Evolutionary conservation across 1,140 invertebrate species (phyloP), one percentile per base, ranked within the genome.

Genomic region (Drosophila pallidifrons): DNA sequence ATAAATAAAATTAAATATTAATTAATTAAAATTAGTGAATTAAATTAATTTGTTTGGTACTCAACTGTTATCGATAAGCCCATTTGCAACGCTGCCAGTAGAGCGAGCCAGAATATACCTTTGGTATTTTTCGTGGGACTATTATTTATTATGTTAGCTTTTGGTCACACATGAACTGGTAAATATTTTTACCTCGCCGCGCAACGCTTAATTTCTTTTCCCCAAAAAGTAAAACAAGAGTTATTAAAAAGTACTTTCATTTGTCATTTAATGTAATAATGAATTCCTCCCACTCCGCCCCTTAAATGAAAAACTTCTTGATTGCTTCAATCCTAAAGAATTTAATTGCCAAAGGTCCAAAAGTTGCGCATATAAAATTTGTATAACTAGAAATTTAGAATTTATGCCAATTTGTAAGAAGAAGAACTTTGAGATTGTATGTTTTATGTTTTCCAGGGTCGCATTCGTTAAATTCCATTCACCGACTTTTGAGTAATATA

Each of bases 361-460:
- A 38, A 57, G 10, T 30, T 52, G 49, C n/a, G 52, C 41, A 55
- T 54, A 30, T 57, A 30, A 54, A 55, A 15, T 45, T 54, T 45
- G 32, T 11, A 25, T 10, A 30, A 65, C 51, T 43, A 67, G 25
- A 10, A 57, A 67, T 67, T 67, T 67, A 25, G 64, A 67, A 64
- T 66, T 54, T 54, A 54, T 41, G 51, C 41, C 38, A 46, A 66
- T 64, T 61, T 54, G 20, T 51, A 38, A 25, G 46, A 41, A 46
- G 25, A 47, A 30, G 47, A 64, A 64, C 15, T 25, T 59, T 59
- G 57, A 57, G 54, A 57, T 57, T 57, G 35, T 57, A 16, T 13
- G 35, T 30, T 25, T n/a, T 52, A 5, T 13, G n/a, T 57, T 11
- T 16, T 57, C 3, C 3, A 16, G 16, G 54, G 16, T 57, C 35